A percentile compares a stretch with the other conserved stretches of the same genome.
These are phyloP conservation scores for Lasioglossum leucozonium DNA, from an alignment of 2,888 invertebrate genomes.

Conservation along the genomic window DNA sequence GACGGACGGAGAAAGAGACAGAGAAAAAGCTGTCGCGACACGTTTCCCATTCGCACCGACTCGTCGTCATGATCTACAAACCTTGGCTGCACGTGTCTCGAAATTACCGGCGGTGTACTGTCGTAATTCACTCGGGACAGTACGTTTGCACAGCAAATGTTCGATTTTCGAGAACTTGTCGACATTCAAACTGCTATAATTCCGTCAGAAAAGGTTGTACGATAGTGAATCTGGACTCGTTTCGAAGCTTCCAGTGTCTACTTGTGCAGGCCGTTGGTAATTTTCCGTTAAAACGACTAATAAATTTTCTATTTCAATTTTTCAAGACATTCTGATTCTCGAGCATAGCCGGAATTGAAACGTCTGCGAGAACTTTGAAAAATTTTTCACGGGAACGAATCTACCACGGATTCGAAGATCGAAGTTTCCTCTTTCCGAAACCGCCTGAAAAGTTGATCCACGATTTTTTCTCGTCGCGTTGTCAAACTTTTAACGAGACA, in stretches of 20 bases:
- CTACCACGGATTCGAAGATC: rapidly evolving
- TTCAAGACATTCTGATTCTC: not conserved
- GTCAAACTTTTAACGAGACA: not conserved
- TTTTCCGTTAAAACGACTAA: not conserved
- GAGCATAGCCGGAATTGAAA: not conserved
- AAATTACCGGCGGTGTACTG: not conserved
- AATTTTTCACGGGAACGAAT: not conserved
- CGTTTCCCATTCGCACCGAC: constrained; percentile 5
- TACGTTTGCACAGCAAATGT: not conserved
- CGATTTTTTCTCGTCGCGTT: not conserved
- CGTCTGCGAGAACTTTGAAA: not conserved
- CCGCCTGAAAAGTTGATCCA: not conserved
- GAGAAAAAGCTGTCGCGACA: not conserved
- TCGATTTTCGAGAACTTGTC: not conserved
- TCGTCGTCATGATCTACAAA: not conserved
- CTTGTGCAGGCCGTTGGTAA: too few species aligned
- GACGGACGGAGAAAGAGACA: not conserved
- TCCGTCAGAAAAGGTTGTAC: not conserved
- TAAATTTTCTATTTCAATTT: too few species aligned
- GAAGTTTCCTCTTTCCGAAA: not conserved
- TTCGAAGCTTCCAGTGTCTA: not conserved
- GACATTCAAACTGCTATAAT: not conserved
- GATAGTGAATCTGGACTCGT: not conserved
- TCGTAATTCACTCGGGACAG: not conserved
- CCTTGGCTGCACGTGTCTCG: not conserved